Evolutionary conservation across 2,113 vertebrate species (phyloP).

Genomic region (Hymenochirus boettgeri): DNA sequence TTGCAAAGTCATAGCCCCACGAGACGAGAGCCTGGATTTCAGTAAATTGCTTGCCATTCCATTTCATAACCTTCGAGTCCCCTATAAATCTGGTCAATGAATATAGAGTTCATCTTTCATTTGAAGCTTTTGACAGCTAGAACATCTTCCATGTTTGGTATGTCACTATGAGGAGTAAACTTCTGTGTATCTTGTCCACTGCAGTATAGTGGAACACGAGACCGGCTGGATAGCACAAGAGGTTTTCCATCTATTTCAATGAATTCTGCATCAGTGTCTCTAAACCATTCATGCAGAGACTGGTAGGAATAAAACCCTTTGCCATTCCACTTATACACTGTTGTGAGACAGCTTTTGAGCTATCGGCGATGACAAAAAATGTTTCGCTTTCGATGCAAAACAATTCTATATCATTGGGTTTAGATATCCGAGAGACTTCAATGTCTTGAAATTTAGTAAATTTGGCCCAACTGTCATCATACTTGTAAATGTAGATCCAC

Average conservation of each 20-base stretch:
- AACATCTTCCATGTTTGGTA: constrained; percentile 95
- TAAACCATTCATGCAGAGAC: constrained; percentile 94
- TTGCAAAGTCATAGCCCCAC: constrained; percentile 93
- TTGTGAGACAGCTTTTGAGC: constrained; percentile 94
- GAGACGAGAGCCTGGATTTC: constrained; percentile 91
- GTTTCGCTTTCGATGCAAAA: constrained; percentile 88
- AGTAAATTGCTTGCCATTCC: constrained; percentile 85
- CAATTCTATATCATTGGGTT: constrained; percentile 93
- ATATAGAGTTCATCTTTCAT: constrained; percentile 86
- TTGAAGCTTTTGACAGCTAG: constrained; percentile 88
- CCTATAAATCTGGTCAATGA: constrained; percentile 93
- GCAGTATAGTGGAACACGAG: constrained; percentile 92
- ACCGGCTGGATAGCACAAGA: constrained; percentile 88
- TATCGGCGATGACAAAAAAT: constrained; percentile 94
- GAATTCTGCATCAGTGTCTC: constrained; percentile 92
- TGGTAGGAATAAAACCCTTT: constrained; percentile 96
- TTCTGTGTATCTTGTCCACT: constrained; percentile 88
- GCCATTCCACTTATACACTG: constrained; percentile 94
- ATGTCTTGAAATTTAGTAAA: constrained; percentile 98
- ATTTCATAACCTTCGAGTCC: constrained; percentile 89
- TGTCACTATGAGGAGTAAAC: constrained; percentile 83
- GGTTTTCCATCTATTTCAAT: constrained; percentile 87
- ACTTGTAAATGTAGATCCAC: constrained; percentile 95
- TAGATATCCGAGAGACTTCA: constrained; percentile 92
- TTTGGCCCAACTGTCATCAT: constrained; percentile 90